Conservation (phyloP, 2,888 invertebrate species). For the Tillus elongatus region DNA sequence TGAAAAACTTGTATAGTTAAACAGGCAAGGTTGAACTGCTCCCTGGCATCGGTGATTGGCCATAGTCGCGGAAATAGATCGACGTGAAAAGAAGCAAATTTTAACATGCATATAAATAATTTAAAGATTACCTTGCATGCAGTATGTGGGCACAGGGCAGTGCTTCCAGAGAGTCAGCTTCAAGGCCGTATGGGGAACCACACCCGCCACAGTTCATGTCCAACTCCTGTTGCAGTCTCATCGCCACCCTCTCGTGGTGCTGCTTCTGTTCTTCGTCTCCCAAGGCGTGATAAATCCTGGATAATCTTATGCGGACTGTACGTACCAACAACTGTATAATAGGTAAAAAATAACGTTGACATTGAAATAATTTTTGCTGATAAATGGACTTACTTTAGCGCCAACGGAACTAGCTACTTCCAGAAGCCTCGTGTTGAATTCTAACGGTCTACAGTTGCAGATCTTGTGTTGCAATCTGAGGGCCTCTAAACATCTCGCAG, state of each 20-base stretch:
- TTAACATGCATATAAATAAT: too few relatives aligned
- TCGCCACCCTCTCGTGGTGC: conserved; percentile 64
- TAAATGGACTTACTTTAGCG: conserved; percentile 55
- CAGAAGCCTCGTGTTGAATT: conserved; percentile 73
- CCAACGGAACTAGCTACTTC: conserved; percentile 80
- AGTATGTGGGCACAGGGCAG: conserved; percentile 81
- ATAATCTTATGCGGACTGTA: conserved; percentile 68
- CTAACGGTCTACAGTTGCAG: conserved; percentile 77
- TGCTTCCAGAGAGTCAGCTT: conserved; percentile 66
- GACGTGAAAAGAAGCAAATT: too few relatives aligned
- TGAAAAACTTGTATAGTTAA: too few relatives aligned
- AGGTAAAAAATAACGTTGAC: too few relatives aligned
- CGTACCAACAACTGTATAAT: conserved; percentile 68
- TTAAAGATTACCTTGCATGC: conserved; percentile 58
- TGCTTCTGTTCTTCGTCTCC: conserved; percentile 73
- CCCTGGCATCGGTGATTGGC: too few relatives aligned
- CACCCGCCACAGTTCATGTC: conserved; percentile 76
- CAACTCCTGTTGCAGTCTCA: conserved; percentile 55
- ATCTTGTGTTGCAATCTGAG: conserved; percentile 71
- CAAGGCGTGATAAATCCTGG: conserved; percentile 70
- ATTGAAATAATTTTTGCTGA: conserved; percentile 7
- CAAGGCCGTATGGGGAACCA: conserved; percentile 65
- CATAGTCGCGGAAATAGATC: too few relatives aligned
- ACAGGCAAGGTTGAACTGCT: too few relatives aligned
- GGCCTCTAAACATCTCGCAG: conserved; percentile 71